phyloP scores from a whole-genome alignment of 1,140 invertebrate species.

The Lanistes nyassanus region DNA sequence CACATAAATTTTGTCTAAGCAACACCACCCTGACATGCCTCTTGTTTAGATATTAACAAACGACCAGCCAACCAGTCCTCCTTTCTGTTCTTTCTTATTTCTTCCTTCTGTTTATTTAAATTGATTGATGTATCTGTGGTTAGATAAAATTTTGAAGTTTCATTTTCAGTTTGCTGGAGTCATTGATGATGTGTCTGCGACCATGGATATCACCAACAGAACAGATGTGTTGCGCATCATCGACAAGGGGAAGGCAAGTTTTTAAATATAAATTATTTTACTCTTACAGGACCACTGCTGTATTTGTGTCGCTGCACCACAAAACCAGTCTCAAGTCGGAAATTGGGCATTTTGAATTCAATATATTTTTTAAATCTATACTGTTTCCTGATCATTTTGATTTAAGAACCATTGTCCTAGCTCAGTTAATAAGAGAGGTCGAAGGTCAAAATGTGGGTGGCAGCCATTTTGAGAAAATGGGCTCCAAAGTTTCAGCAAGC shows the following conservation, averaged over 20 bases:
- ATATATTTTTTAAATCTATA: no score
- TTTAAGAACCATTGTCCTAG: no score
- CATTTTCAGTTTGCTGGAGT: conserved; percentile 61
- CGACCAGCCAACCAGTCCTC: no score
- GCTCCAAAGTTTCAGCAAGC: no score
- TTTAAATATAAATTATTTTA: neutral
- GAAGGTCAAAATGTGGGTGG: no score
- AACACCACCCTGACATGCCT: neutral
- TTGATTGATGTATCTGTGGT: neutral
- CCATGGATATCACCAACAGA: conserved; percentile 62
- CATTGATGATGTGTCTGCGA: conserved; percentile 57
- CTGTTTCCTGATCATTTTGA: no score
- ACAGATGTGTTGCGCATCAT: conserved; percentile 63
- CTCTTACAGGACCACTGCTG: neutral
- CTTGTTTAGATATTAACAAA: neutral
- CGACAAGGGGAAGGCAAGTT: conserved; percentile 64
- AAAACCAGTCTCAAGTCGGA: no score
- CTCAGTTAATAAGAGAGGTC: no score
- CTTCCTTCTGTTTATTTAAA: neutral
- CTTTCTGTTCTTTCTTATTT: neutral
- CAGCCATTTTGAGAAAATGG: no score
- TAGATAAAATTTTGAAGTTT: neutral
- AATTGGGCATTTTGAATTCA: no score
- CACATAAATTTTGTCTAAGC: no score
- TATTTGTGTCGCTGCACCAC: no score